Base-by-base conservation (phyloP, 2,797 vertebrate genomes). In the Psittacula echo region DNA sequence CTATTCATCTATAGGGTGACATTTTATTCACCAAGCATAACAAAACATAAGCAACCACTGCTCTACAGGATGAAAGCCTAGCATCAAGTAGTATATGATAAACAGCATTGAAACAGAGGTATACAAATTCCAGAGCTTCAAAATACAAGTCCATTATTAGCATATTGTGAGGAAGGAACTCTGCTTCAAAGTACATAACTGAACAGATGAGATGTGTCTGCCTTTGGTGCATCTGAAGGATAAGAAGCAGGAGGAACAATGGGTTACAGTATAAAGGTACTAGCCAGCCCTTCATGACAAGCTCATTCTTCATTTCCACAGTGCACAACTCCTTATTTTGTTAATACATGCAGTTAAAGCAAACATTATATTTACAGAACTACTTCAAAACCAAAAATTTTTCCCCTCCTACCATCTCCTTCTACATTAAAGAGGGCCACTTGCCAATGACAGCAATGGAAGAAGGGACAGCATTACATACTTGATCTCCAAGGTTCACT, bases 1-100 rank as follows among this genome's bases (percentile, higher is more conserved):
- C 34, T 85, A 30, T 41, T 68, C 4, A 3, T 32, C 67, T 83
- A 26, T 12, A 8, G 4, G 3, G 11, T n/a, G 14, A 42, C 8
- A 48, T 62, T 91, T 92, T 64, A 85, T 47, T 80, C 50, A 85
- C 24, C n/a, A 42, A 80, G 37, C 39, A 66, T 34, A 58, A 78
- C 20, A 66, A 66, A 62, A 47, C n/a, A 39, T 16, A 19, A 92
- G 32, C 37, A 73, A 48, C n/a, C 21, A 19, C 0, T 58, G 13
- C 42, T 41, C 27, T 41, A 75, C 56, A 73, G 45, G 21, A 32
- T 22, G 16, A 83, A 27, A 22, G 30, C 30, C 22, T 65, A 75
- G 37, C 58, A 82, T 34, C 6, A 62, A 71, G 42, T 18, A 8
- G 10, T 13, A 26, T 12, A 17, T 20, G 68, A 61, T 29, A 89